These are phyloP conservation scores for Cotesia typhae DNA, from an alignment of 1,140 invertebrate species.

Conservation along the genomic window DNA sequence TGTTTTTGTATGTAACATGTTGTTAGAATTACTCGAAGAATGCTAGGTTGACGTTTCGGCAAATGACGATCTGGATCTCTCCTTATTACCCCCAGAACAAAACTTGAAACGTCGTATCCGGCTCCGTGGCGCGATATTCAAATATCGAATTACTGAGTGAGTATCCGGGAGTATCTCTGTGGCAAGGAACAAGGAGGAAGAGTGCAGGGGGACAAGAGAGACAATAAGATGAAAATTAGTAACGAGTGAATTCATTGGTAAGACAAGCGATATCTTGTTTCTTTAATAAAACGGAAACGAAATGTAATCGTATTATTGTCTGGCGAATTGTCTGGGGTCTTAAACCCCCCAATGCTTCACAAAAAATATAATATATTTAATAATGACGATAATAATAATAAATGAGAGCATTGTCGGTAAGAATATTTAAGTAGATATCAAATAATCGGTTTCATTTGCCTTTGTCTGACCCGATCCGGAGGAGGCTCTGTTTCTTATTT, in stretches of 20 bases:
- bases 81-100: neutral
- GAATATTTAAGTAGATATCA: slow-evolving; percentile 66
- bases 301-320: slow-evolving; percentile 68
- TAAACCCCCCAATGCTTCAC: neutral
- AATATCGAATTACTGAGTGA: slow-evolving; percentile 63
- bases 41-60: too few species aligned
- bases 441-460: slow-evolving; percentile 40
- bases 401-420: slow-evolving; percentile 47
- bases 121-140: slow-evolving; percentile 14
- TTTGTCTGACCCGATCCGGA: slow-evolving; percentile 13
- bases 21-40: too few species aligned
- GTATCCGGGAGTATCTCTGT: slow-evolving; percentile 44
- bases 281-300: slow-evolving; percentile 67
- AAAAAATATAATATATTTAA: slow-evolving; percentile 10
- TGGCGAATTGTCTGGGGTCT: slow-evolving; percentile 39
- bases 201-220: slow-evolving; percentile 3
- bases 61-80: too few species aligned
- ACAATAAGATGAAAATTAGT: slow-evolving; percentile 37
- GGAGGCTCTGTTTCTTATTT: too few species aligned
- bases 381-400: slow-evolving; percentile 22
- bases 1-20: too few species aligned
- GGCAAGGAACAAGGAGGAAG: slow-evolving; percentile 18
- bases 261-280: slow-evolving; percentile 62
- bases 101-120: slow-evolving; percentile 20
- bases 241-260: slow-evolving; percentile 36